Evolutionary conservation across 2,888 invertebrate species (phyloP), one percentile per base, ranked within the genome.

Genomic region (Spicauda simplicius): DNA sequence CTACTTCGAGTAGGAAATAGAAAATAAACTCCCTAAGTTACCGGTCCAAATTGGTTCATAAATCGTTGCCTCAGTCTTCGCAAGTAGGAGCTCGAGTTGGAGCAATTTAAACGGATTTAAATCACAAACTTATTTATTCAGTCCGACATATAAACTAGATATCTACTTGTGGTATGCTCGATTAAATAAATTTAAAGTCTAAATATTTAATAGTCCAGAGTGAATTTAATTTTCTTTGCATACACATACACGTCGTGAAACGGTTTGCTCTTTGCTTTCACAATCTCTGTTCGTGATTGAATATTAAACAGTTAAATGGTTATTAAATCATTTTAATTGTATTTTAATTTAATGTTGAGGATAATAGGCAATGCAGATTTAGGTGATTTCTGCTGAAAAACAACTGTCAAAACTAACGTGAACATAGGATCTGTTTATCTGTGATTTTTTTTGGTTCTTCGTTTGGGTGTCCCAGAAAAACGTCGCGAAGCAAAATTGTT

Each of bases 71-170:
- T 56, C 16, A 57, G 37, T 57, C 37, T 50, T 18, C 57, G 12
- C 33, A 6, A 57, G n/a, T 37, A 37, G 11, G 30, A 1, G 56
- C 64, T 12, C 20, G 37, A 53, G 20, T 58, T 52, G 64, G 20
- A 58, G 64, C 37, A 64, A 57, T 64, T 64, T 64, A 53, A 58
- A 64, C 19, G 41, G 33, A 57, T 52, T 64, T 64, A 52, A 64
- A 57, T 64, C 57, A 37, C 19, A 62, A 19, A 50, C 19, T 57
- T 57, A 41, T 64, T 64, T 64, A 57, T 57, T 55, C 63, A 55
- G 6, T 63, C 25, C 18, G 25, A 30, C 25, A n/a, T 52, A 57
- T 16, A 19, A 57, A 57, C 37, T 19, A 1, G 62, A 11, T 53
- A 20, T 16, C 25, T 16, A 45, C 52, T 25, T 41, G 62, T 20